These are phyloP conservation scores for Lacerta viridis DNA, from an alignment of 2,797 vertebrate species.

Conservation along the genomic window DNA sequence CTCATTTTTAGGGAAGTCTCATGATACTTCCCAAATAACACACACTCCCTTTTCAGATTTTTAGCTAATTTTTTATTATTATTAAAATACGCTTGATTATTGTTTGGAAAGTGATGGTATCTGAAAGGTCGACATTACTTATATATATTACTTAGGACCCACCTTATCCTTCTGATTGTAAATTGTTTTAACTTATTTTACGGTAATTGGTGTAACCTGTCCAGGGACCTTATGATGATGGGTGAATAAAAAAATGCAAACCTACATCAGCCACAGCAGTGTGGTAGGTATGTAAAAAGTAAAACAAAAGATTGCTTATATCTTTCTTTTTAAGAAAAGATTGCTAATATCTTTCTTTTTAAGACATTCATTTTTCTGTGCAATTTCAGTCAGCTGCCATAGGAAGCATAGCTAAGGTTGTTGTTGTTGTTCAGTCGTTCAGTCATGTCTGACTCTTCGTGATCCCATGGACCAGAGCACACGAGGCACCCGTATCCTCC, in stretches of 20 bases:
- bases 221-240: too few species aligned
- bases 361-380: background rate
- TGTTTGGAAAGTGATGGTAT: conserved; percentile 34
- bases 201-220: too few species aligned
- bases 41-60: conserved; percentile 26
- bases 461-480: too few species aligned
- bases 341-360: background rate
- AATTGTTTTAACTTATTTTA: background rate
- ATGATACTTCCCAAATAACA: conserved; percentile 17
- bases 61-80: background rate
- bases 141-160: too few species aligned
- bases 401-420: too few species aligned
- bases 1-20: conserved; percentile 43
- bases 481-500: too few species aligned
- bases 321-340: background rate
- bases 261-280: too few species aligned
- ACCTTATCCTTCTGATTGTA: too few species aligned
- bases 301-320: background rate
- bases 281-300: background rate
- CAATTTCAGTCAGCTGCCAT: background rate
- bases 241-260: too few species aligned
- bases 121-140: conserved; percentile 39
- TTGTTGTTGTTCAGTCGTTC: too few species aligned
- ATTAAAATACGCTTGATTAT: conserved; percentile 21
- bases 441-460: too few species aligned